phyloP scores from a whole-genome alignment of 2,888 invertebrate species.

The Coelopa pilipes region DNA sequence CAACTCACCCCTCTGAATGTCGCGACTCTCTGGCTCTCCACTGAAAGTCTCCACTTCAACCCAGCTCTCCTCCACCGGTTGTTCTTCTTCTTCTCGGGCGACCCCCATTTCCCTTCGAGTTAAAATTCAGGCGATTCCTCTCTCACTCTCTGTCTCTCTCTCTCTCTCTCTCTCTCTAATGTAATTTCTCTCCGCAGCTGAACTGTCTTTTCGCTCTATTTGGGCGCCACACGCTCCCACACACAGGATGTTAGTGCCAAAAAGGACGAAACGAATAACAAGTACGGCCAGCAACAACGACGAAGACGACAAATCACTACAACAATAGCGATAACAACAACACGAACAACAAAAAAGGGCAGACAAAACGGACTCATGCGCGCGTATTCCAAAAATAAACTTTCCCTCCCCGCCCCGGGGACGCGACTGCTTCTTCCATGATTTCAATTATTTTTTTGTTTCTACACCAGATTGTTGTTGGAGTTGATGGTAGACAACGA shows the following conservation, averaged over 20 bases:
- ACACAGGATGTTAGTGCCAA: background rate
- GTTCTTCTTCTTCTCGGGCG: no score
- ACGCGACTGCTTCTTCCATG: background rate
- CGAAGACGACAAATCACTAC: no score
- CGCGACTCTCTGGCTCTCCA: no score
- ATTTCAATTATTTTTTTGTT: background rate
- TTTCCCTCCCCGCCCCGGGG: background rate
- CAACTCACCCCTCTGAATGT: no score
- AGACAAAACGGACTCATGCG: conserved; percentile 16
- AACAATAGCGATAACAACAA: background rate
- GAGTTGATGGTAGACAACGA: conserved; percentile 5
- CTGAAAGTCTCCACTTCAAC: no score
- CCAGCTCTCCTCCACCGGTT: no score
- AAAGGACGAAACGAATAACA: conserved; percentile 21
- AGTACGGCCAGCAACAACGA: conserved; percentile 7
- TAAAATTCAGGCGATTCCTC: background rate
- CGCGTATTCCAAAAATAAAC: conserved; percentile 36
- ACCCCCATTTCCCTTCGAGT: no score
- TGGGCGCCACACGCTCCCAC: conserved; percentile 18
- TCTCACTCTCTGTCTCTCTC: background rate
- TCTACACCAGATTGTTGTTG: no score
- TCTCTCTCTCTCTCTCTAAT: background rate
- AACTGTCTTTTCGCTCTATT: background rate
- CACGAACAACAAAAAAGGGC: background rate
- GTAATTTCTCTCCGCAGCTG: background rate